Conservation (phyloP, 2,113 vertebrate species). For the Mystacornis crossleyi region DNA sequence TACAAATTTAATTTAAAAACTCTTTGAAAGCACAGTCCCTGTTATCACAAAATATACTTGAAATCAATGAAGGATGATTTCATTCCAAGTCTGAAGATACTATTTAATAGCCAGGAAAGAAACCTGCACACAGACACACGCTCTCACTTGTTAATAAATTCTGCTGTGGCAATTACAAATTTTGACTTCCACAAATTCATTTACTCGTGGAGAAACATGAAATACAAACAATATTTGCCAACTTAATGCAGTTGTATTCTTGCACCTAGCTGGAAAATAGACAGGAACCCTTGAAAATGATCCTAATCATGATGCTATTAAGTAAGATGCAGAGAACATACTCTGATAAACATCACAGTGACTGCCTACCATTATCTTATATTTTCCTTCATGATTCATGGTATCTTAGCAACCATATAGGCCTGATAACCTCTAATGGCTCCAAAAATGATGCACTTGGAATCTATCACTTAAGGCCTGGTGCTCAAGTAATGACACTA, state of each 20-base stretch:
- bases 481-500: constrained; percentile 56
- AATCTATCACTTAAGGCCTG: constrained; percentile 63
- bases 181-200: constrained; percentile 58
- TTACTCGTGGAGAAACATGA: constrained; percentile 60
- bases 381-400: constrained; percentile 69
- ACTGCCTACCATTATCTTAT: constrained; percentile 65
- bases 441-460: constrained; percentile 70
- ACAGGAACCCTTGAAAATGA: constrained; percentile 63
- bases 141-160: constrained; percentile 67
- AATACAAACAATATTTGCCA: constrained; percentile 69
- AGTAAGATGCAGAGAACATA: constrained; percentile 49
- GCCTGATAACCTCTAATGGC: constrained; percentile 68
- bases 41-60: constrained; percentile 71
- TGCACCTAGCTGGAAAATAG: constrained; percentile 64
- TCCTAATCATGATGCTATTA: constrained; percentile 71
- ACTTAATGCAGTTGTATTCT: constrained; percentile 59
- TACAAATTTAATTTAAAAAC: constrained; percentile 81
- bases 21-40: constrained; percentile 72
- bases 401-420: constrained; percentile 77
- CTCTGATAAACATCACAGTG: constrained; percentile 54
- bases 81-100: constrained; percentile 69
- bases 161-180: constrained; percentile 59
- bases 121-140: background rate
- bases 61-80: constrained; percentile 78
- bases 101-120: constrained; percentile 65